Evolutionary conservation across 2,113 vertebrate genomes (phyloP), one percentile per base, ranked within the genome.

Genomic region (Gymnogyps californianus): DNA sequence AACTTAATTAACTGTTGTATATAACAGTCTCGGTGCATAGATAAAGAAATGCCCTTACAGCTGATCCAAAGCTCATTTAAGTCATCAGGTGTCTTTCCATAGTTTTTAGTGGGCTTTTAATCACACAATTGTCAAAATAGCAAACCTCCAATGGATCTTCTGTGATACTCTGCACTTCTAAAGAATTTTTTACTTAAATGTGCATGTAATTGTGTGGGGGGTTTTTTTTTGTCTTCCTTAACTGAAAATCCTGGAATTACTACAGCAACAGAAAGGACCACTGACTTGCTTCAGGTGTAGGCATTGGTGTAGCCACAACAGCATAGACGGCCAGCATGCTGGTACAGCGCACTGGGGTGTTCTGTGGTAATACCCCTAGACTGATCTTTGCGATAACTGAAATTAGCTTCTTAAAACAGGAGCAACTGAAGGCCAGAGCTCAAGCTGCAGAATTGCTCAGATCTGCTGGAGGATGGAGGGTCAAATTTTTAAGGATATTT

Each of bases 1-100:
- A 74, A 87, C 10, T 78, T 84, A 55, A 13, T 84, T 69, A 61
- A 62, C n/a, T 85, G 9, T 59, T 89, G 17, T 87, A 38, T 71
- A 17, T 81, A 87, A 75, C 19, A 65, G 40, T 86, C 49, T 83
- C 62, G 46, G 46, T 92, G 46, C n/a, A 36, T 71, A 78, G 80
- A 38, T 79, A 82, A 87, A 83, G 79, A 90, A 90, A 96, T 93
- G 59, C n/a, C 52, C 26, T 89, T 96, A 92, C 83, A 95, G 92
- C 83, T 92, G 76, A 93, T 94, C 89, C 94, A 92, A 93, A 92
- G 94, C 65, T 92, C 31, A 49, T 75, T 59, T 67, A 76, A 83
- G 31, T 92, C 34, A 59, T 87, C 36, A 46, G 4, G 14, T 90
- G 31, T 93, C 38, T 89, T 97, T 83, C 51, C 18, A 26, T 78